Conservation (phyloP, 2,113 vertebrate genomes). For the Bostrychus sinensis region DNA sequence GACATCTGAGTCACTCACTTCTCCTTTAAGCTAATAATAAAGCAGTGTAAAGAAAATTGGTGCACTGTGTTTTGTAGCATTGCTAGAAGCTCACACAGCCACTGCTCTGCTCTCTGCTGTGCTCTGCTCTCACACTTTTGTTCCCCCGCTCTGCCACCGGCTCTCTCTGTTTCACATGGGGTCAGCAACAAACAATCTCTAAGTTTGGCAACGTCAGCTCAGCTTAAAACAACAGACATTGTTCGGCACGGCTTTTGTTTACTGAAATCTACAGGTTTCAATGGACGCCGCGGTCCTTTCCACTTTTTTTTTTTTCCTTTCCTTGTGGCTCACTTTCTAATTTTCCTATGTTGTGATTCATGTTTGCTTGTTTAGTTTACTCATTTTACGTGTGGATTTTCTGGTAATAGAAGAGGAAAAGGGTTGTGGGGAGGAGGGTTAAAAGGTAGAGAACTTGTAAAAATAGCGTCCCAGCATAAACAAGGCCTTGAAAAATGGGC, state of each 20-base stretch:
- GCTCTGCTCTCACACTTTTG: conserved; percentile 55
- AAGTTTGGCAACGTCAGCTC: conserved; percentile 78
- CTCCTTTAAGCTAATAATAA: too few relatives aligned
- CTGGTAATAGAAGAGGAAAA: conserved; percentile 25
- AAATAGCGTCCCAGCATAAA: conserved; percentile 79
- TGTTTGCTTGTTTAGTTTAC: conserved; percentile 39
- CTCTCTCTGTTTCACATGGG: conserved; percentile 64
- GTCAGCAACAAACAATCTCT: conserved; percentile 82
- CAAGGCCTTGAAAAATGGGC: conserved; percentile 67
- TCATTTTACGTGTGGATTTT: conserved; percentile 12
- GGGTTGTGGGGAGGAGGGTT: background rate
- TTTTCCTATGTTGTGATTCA: too few relatives aligned
- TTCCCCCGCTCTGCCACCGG: conserved; percentile 35
- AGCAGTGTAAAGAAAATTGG: background rate
- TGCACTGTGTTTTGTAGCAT: conserved; percentile 15
- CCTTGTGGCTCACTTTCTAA: conserved; percentile 25
- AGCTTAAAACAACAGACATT: conserved; percentile 79
- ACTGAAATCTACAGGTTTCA: conserved; percentile 73
- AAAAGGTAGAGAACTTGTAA: conserved; percentile 60
- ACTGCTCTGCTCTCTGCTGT: conserved; percentile 26
- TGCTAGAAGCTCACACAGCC: conserved; percentile 17
- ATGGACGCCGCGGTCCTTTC: conserved; percentile 38
- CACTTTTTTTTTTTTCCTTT: conserved; percentile 18
- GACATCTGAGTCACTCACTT: too few relatives aligned
- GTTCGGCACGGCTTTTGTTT: conserved; percentile 67